Base-by-base conservation (phyloP, 1,140 invertebrate genomes). In the Lysiphlebus fabarum region DNA sequence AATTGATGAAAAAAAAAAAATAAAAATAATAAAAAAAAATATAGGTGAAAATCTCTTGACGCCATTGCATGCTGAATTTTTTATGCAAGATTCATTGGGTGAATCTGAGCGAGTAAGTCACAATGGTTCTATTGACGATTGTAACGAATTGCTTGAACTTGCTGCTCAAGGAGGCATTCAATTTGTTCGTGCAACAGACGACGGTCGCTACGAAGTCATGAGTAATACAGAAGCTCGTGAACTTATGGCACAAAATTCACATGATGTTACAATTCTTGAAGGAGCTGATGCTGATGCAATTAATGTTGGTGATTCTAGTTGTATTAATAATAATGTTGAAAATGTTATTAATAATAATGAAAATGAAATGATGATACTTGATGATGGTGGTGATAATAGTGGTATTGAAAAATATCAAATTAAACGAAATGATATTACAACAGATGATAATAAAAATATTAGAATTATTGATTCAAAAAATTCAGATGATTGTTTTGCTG, bases 161-260 rank as follows among this genome's bases (percentile, higher is more conserved):
- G 77, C 77, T 33, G 74, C 73, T 44, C 74, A 77, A 63, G 77
- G 76, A 56, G 79, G 75, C 41, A 78, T 82, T 62, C 79, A 82
- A 63, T 81, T 82, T 55, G 74, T 82, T 44, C 72, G 78, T 4
- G 76, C 78, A 36, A 78, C 74, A 10, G 78, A 78, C 55, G 76
- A 81, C 62, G 80, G 80, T 57, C 72, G 73, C 65, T 82, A 79
- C 59, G 79, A 81, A 60, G 73, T 80, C 55, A 76, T 79, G 67
- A 76, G 72, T 26, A 78, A 76, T 59, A 75, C 66, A 58, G 79
- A 82, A 40, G 79, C 77, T 5, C 70, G 78, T 2, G 70, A 79
- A 55, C 61, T 81, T 43, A 81, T 81, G 72, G 70, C 72, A 0
- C 77, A 80, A 62, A 80, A 77, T 68, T 74, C 76, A 10, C 74